Conservation (phyloP, 2,888 invertebrate genomes). For the Phymatocera aterrima region DNA sequence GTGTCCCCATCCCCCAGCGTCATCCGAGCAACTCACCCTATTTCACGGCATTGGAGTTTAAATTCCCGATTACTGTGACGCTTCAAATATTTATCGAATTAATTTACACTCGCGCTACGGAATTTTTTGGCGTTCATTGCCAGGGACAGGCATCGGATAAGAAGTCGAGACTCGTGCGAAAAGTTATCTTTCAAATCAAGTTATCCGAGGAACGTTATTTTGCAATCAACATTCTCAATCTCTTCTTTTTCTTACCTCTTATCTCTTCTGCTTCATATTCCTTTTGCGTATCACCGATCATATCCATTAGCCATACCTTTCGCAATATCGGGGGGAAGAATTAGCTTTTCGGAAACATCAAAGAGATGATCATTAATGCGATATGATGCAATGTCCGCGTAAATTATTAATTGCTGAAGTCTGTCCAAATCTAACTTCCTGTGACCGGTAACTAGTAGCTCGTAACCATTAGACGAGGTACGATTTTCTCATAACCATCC, state of each 20-base stretch:
- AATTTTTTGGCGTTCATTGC: constrained; percentile 30
- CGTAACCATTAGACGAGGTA: constrained; percentile 46
- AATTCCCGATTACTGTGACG: constrained; percentile 33
- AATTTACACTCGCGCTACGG: constrained; percentile 28
- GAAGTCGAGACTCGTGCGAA: not conserved
- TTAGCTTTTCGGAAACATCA: not conserved
- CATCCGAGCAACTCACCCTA: constrained; percentile 18
- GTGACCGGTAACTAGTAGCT: constrained; percentile 54
- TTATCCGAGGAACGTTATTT: constrained; percentile 11
- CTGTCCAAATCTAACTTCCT: constrained; percentile 58
- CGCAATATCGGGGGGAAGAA: not conserved
- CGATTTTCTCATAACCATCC: constrained; percentile 56
- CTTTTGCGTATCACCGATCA: not conserved
- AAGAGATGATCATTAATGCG: not conserved
- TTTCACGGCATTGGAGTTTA: constrained; percentile 25
- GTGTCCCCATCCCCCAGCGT: not conserved
- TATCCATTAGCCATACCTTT: not conserved
- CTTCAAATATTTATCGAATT: constrained; percentile 38
- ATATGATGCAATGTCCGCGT: constrained; percentile 44
- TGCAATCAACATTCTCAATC: not conserved
- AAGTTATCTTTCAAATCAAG: constrained; percentile 27
- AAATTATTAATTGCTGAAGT: constrained; percentile 57
- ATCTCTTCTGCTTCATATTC: not conserved
- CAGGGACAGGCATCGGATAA: constrained; percentile 27
- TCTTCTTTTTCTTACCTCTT: not conserved